Base-by-base conservation (phyloP, 2,888 invertebrate genomes). In the Fragum fragum region DNA sequence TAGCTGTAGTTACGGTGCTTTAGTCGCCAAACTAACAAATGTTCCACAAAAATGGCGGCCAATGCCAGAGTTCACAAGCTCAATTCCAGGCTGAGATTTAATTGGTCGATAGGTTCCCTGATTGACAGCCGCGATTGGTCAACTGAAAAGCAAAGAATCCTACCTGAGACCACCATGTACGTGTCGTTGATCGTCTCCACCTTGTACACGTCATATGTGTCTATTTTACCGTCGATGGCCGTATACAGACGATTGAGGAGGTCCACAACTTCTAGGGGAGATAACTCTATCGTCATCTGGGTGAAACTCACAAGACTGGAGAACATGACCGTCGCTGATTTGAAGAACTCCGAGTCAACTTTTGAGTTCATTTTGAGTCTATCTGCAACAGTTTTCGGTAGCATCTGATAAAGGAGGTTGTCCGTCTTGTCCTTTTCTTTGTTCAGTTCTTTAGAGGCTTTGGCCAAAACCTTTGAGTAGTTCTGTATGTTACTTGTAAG, bases 131-230 rank as follows among this genome's bases (percentile, higher is more conserved):
- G n/a, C n/a, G n/a, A n/a, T n/a, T n/a, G n/a, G n/a, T n/a, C n/a
- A n/a, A n/a, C n/a, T n/a, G n/a, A n/a, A n/a, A n/a, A n/a, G n/a
- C n/a, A n/a, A n/a, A n/a, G n/a, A n/a, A n/a, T n/a, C n/a, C n/a
- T 57, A 91, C 91, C 91, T 74, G 90, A 90, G 9, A 85, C 90
- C 0, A 91, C 85, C 90, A 91, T 89, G 75, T 90, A 90, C 6
- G 86, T 89, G 55, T 91, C 90, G 52, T 88, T 89, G 29, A 91
- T 90, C 0, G 90, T 90, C 69, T 91, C 90, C 29, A 91, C 90
- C 73, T 90, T 91, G 81, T 90, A 91, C 9, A 91, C 88, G 47
- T 91, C 90, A 32, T 81, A 86, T 42, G 73, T 80, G 39, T 81
- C 85, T 5, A 90, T 76, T 28, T 76, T 69, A 6, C 85, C 83